phyloP scores from a whole-genome alignment of 92 coral and sea anemone genomes.

The Virgularia gustaviana region DNA sequence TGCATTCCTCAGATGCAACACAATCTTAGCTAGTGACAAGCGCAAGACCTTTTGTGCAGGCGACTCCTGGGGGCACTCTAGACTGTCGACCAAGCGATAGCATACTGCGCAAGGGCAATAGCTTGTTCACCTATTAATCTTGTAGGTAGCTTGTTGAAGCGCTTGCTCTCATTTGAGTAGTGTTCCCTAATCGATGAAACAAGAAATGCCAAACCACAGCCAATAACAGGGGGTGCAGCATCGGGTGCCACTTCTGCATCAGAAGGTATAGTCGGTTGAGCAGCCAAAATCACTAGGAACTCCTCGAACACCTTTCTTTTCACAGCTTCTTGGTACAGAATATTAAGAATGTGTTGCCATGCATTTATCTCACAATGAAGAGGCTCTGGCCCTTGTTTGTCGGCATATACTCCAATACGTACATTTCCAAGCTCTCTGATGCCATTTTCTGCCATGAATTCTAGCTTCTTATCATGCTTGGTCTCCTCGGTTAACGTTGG shows the following conservation, averaged over 20 bases:
- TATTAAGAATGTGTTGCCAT: conserved; percentile 35
- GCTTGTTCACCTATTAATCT: background rate
- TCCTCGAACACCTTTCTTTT: too few species aligned
- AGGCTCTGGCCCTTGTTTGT: too few species aligned
- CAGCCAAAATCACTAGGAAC: too few species aligned
- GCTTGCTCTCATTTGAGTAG: background rate
- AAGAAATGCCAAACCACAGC: background rate
- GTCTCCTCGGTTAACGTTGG: conserved; percentile 12
- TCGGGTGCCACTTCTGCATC: too few species aligned
- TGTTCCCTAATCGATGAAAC: background rate
- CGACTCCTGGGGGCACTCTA: background rate
- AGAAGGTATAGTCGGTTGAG: too few species aligned
- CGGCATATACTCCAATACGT: conserved; percentile 26
- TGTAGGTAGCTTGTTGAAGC: background rate
- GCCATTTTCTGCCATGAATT: conserved; percentile 33
- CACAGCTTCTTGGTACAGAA: conserved; percentile 39
- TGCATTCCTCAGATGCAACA: background rate
- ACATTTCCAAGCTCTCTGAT: conserved; percentile 32
- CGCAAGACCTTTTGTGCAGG: background rate
- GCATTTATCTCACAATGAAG: too few species aligned
- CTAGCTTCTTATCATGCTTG: conserved; percentile 21
- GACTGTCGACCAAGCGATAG: background rate
- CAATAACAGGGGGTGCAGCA: too few species aligned
- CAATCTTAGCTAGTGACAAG: background rate
- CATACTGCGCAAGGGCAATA: background rate